phyloP scores from a whole-genome alignment of 2,113 vertebrate genomes.

The Nycticorax nycticorax region DNA sequence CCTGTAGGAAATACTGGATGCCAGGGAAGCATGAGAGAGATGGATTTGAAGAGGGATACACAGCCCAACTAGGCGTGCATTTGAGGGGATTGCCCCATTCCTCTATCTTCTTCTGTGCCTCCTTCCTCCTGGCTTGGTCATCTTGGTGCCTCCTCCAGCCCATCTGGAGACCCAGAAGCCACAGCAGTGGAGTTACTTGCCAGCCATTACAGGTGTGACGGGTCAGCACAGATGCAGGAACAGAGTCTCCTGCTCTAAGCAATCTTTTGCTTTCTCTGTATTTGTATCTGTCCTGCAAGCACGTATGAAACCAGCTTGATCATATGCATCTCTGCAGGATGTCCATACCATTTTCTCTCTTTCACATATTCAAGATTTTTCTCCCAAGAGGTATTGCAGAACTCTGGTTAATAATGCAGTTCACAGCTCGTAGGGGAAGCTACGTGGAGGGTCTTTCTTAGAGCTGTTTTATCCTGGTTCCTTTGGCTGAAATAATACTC shows the following conservation, averaged over 20 bases:
- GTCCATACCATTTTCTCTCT: not conserved
- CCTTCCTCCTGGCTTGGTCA: not conserved
- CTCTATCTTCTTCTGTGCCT: not conserved
- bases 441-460: not conserved
- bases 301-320: not conserved
- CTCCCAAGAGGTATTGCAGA: not conserved
- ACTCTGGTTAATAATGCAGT: not conserved
- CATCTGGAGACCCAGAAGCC: not conserved
- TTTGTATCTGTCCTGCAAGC: not conserved
- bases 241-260: not conserved
- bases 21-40: not conserved
- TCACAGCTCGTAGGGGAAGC: not conserved
- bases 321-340: not conserved
- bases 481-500: not conserved
- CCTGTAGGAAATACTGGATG: not conserved
- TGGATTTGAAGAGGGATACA: not conserved
- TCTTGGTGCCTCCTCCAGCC: not conserved
- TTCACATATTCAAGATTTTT: not conserved
- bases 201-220: not conserved
- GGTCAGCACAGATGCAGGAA: not conserved
- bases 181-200: not conserved
- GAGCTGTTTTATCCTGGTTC: not conserved
- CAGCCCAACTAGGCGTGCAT: not conserved
- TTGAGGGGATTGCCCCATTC: not conserved
- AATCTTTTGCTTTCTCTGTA: not conserved